Base-by-base conservation (phyloP, 2,888 invertebrate genomes). In the Hetaerina titia region DNA sequence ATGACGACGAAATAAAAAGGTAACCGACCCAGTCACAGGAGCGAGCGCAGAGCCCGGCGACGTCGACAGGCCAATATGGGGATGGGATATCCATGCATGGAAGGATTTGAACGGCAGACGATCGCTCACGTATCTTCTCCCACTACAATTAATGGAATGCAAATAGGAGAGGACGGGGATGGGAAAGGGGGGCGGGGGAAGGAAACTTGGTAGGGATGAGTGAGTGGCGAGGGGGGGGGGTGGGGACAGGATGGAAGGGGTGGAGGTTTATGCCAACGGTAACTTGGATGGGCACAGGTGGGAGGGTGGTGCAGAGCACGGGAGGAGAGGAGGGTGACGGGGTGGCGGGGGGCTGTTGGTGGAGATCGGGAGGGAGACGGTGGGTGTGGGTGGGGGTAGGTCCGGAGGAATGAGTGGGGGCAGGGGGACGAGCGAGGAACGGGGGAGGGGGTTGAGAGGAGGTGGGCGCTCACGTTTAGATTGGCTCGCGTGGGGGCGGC, bases 121-220 rank as follows among this genome's bases (percentile, higher is more conserved):
- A 81, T 81, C 31, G 11, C 81, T 81, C 81, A 81, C 81, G 81
- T 81, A 81, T 81, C 89, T 89, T 89, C 58, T 58, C 89, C 89
- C 56, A 56, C 45, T 69, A 56, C 92, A 92, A 92, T 92, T 92
- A 92, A 92, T 90, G 64, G 90, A 90, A 90, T 92, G 92, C 92
- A 92, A 92, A 92, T 92, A 64, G 90, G 90, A 90, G 31, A 45
- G 31, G 8, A 88, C 31, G 31, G 45, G 88, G 88, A 56, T 56
- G 45, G 31, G 31, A 69, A 6, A 0, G 6, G 7, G 13, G n/a
- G 15, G 88, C 45, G 19, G 56, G 45, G 56, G 88, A 22, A 7
- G n/a, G 2, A 25, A 31, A 25, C 31, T 15, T 25, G 81, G 31
- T 31, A 5, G 81, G 81, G n/a, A 15, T 69, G 69, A 69, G 69